Conservation (phyloP, 2,888 invertebrate genomes). For the Leptinotarsa haldemani region DNA sequence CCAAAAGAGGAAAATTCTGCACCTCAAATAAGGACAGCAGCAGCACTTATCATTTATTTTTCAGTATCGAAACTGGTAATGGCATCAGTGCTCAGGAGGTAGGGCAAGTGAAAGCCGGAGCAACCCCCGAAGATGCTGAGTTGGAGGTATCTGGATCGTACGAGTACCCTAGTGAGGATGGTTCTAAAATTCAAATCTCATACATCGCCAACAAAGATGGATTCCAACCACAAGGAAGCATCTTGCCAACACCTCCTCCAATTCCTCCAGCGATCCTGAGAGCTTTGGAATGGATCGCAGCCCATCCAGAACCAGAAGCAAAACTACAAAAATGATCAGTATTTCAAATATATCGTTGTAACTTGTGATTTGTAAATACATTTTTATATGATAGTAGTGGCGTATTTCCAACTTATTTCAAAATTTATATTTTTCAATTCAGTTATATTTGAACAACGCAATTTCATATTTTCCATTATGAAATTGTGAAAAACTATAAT, state of each 20-base stretch:
- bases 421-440: too few species aligned
- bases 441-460: too few species aligned
- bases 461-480: too few species aligned
- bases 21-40: not conserved
- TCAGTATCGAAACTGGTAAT: slow-evolving; percentile 69
- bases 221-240: slow-evolving; percentile 78
- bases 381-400: not conserved
- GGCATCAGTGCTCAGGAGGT: slow-evolving; percentile 71
- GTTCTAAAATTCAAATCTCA: slow-evolving; percentile 61
- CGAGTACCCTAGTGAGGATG: slow-evolving; percentile 53
- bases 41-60: not conserved
- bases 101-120: slow-evolving; percentile 71
- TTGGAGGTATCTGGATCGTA: slow-evolving; percentile 53
- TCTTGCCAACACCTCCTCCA: slow-evolving; percentile 84
- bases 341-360: not conserved
- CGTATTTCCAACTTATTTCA: too few species aligned
- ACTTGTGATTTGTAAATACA: not conserved
- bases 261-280: slow-evolving; percentile 80
- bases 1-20: not conserved
- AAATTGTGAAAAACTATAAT: too few species aligned
- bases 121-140: slow-evolving; percentile 57
- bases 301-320: slow-evolving; percentile 41
- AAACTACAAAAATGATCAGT: slow-evolving; percentile 2
- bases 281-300: slow-evolving; percentile 67
- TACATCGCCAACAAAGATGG: slow-evolving; percentile 79